A percentile compares a stretch with the other conserved stretches of the same genome.
Evolutionary conservation across 2,888 invertebrate genomes (phyloP).

Genomic region (Boloria euphrosyne): DNA sequence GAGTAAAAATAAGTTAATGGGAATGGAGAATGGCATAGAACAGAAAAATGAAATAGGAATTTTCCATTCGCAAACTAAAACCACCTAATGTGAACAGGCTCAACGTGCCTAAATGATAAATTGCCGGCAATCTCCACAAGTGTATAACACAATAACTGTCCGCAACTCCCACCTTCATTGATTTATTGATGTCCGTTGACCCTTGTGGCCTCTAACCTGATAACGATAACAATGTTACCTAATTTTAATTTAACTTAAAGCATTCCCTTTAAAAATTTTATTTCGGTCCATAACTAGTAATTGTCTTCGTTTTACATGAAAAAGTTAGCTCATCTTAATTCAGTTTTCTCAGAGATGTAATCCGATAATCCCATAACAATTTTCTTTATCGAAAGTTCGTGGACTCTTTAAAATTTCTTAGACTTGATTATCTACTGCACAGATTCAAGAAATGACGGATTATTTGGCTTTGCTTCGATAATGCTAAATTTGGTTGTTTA

Average conservation of each 20-base stretch:
- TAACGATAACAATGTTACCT: slow-evolving; percentile 6
- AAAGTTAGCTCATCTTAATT: no score
- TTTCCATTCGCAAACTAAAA: not conserved
- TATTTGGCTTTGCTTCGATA: no score
- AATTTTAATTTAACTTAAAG: not conserved
- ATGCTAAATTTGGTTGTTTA: no score
- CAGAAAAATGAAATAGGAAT: not conserved
- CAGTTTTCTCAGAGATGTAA: no score
- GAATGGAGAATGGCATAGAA: no score
- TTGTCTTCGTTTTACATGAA: no score
- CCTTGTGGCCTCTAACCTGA: slow-evolving; percentile 45
- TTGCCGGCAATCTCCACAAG: slow-evolving; percentile 69
- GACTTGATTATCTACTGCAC: no score
- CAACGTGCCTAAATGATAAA: slow-evolving; percentile 66
- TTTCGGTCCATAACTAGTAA: no score
- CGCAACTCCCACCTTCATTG: slow-evolving; percentile 48
- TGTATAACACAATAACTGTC: slow-evolving; percentile 62
- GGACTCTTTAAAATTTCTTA: no score
- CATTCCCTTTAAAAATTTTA: no score
- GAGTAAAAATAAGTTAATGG: not conserved
- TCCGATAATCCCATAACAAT: not conserved
- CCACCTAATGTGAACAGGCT: slow-evolving; percentile 16
- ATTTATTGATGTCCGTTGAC: slow-evolving; percentile 73
- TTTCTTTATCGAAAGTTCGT: no score
- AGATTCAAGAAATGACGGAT: no score